Conservation (phyloP, 2,797 vertebrate species). For the Girardinus metallicus region DNA sequence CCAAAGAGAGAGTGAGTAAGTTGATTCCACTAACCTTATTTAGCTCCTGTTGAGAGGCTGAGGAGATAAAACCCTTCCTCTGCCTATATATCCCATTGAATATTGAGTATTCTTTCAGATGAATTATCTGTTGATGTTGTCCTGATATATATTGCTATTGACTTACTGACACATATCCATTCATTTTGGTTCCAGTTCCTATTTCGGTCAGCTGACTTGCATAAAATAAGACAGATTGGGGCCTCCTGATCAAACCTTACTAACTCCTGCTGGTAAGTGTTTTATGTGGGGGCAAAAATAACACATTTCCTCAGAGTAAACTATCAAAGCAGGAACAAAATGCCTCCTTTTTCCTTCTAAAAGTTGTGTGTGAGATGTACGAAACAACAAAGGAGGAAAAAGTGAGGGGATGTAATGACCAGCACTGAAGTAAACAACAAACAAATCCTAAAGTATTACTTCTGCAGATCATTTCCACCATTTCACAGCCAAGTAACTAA, state of each 20-base stretch:
- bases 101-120: too few species aligned
- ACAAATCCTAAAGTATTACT: constrained; percentile 13
- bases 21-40: too few species aligned
- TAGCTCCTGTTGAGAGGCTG: too few species aligned
- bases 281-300: background rate
- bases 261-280: background rate
- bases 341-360: too few species aligned
- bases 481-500: constrained; percentile 31
- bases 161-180: too few species aligned
- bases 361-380: background rate
- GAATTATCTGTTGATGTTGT: too few species aligned
- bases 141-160: too few species aligned
- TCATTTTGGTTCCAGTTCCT: background rate
- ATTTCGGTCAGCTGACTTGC: background rate
- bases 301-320: background rate
- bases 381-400: background rate
- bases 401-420: background rate
- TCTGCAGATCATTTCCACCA: constrained; percentile 48
- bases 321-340: background rate
- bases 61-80: too few species aligned
- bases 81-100: too few species aligned
- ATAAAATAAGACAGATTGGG: background rate
- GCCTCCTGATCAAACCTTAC: background rate
- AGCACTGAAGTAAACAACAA: background rate
- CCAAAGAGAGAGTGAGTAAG: too few species aligned